These are phyloP conservation scores for Blastobasis adustella DNA, from an alignment of 2,888 invertebrate species.

Conservation along the genomic window DNA sequence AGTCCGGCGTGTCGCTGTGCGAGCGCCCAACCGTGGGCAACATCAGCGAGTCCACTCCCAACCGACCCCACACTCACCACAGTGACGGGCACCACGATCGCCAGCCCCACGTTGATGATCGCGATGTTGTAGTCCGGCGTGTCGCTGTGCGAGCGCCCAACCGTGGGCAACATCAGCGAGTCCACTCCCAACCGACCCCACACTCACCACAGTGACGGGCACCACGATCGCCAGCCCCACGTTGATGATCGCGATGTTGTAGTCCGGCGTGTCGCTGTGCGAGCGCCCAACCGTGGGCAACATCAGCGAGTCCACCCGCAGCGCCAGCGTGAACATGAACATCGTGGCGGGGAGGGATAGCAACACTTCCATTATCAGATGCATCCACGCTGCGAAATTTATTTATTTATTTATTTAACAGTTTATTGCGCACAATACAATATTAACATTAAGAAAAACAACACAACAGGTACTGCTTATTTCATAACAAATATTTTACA, in stretches of 20 bases:
- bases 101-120: conserved; percentile 32
- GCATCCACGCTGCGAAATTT: conserved; percentile 43
- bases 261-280: conserved; percentile 30
- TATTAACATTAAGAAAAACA: not conserved
- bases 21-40: not conserved
- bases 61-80: not conserved
- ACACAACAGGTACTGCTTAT: not conserved
- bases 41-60: not conserved
- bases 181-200: conserved; percentile 30
- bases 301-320: conserved; percentile 41
- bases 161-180: not conserved
- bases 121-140: conserved; percentile 41
- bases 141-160: conserved; percentile 2
- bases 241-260: conserved; percentile 35
- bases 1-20: conserved; percentile 29
- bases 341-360: conserved; percentile 34
- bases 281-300: conserved; percentile 49
- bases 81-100: conserved; percentile 21
- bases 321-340: conserved; percentile 29
- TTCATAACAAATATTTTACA: too few relatives aligned
- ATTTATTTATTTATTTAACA: not conserved
- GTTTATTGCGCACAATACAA: too few relatives aligned
- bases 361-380: conserved; percentile 35
- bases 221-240: conserved; percentile 28
- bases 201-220: conserved; percentile 33